Conservation (phyloP, 1,140 invertebrate genomes). For the Brachystomella parvula region DNA sequence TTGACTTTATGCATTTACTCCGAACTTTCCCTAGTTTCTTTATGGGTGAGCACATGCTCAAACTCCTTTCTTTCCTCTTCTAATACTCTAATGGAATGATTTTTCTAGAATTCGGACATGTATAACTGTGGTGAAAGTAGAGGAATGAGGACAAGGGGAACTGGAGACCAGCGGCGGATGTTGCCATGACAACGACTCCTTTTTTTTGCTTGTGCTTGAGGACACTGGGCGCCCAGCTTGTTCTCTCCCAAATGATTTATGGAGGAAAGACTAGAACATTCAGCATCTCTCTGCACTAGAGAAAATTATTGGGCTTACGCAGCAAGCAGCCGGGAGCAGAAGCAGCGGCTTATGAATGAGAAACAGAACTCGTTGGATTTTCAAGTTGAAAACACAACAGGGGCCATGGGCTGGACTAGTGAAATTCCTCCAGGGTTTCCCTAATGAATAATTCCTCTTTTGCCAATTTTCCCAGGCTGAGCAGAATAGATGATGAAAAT, state of each 20-base stretch:
- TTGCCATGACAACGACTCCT: neutral
- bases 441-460: slow-evolving; percentile 4
- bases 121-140: too few species aligned
- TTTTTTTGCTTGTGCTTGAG: neutral
- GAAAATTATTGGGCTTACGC: slow-evolving; percentile 6
- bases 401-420: neutral
- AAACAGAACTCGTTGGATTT: neutral
- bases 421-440: neutral
- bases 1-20: slow-evolving; percentile 1
- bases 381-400: neutral
- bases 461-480: slow-evolving; percentile 3
- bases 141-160: neutral
- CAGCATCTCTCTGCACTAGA: neutral
- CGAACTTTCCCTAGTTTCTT: neutral
- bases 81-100: slow-evolving; percentile 10
- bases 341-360: neutral
- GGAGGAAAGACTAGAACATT: neutral
- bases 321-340: too few species aligned
- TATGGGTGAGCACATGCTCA: slow-evolving; percentile 7
- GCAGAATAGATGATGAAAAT: too few species aligned
- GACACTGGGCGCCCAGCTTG: neutral
- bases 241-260: slow-evolving; percentile 1
- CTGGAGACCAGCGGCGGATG: neutral
- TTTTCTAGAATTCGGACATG: neutral
- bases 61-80: neutral